phyloP scores from a whole-genome alignment of 2,888 invertebrate species.

The Actias luna region DNA sequence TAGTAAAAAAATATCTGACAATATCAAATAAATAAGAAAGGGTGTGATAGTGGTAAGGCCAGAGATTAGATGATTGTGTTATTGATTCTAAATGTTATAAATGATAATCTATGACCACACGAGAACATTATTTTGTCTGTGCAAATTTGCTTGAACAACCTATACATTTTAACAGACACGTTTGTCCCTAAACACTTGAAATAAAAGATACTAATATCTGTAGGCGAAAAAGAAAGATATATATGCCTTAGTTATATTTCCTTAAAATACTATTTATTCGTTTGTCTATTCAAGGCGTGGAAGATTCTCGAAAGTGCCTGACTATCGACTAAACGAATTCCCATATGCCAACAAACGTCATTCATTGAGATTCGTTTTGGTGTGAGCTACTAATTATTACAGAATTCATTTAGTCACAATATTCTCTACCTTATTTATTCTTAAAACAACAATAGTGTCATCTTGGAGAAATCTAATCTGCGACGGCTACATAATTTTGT shows the following conservation, averaged over 20 bases:
- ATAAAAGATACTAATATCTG: slow-evolving; percentile 16
- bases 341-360: slow-evolving; percentile 18
- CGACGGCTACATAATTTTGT: slow-evolving; percentile 8
- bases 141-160: background rate
- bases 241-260: background rate
- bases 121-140: background rate
- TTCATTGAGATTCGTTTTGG: background rate
- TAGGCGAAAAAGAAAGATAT: slow-evolving; percentile 19
- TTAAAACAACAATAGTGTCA: background rate
- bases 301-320: slow-evolving; percentile 45
- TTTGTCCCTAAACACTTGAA: background rate
- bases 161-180: background rate
- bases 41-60: no score
- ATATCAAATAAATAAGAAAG: no score
- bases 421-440: background rate
- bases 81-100: no score
- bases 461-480: background rate
- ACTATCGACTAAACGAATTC: slow-evolving; percentile 22
- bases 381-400: background rate
- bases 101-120: background rate
- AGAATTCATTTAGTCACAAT: background rate
- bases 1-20: no score
- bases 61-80: no score
- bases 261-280: slow-evolving; percentile 13
- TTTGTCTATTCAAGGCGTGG: slow-evolving; percentile 25